phyloP scores from a whole-genome alignment of 2,113 vertebrate genomes.

The Glaucomys volans region DNA sequence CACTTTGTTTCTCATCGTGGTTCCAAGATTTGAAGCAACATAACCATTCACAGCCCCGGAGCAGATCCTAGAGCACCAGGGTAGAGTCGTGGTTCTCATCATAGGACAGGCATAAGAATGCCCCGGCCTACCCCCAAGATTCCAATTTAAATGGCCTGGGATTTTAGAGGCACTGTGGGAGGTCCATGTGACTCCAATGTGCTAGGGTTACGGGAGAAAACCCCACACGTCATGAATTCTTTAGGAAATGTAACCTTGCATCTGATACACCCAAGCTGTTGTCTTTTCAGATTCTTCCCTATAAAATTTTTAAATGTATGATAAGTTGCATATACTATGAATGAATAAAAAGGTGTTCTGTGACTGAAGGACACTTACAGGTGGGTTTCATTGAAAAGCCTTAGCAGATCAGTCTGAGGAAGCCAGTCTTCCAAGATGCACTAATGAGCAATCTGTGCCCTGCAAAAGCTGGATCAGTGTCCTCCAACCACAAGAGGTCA shows the following conservation, averaged over 20 bases:
- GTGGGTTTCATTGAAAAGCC: background rate
- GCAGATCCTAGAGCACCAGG: background rate
- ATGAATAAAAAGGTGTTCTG: background rate
- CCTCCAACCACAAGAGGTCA: background rate
- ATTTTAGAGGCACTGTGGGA: background rate
- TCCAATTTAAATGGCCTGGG: background rate
- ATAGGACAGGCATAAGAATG: background rate
- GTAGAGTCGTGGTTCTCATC: background rate
- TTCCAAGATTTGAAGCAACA: background rate
- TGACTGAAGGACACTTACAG: background rate
- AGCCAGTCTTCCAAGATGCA: background rate
- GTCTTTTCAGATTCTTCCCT: background rate
- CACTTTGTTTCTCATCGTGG: background rate
- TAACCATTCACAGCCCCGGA: background rate
- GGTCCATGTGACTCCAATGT: background rate
- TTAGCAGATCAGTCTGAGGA: background rate
- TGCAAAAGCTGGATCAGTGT: background rate
- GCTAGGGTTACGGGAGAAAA: background rate
- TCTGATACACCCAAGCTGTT: background rate
- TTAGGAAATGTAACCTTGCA: background rate
- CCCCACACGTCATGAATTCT: background rate
- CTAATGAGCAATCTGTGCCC: background rate
- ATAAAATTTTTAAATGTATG: background rate
- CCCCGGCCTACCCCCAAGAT: background rate
- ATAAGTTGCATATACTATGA: background rate